phyloP scores from a whole-genome alignment of 2,113 vertebrate species.

The Sceloporus undulatus region DNA sequence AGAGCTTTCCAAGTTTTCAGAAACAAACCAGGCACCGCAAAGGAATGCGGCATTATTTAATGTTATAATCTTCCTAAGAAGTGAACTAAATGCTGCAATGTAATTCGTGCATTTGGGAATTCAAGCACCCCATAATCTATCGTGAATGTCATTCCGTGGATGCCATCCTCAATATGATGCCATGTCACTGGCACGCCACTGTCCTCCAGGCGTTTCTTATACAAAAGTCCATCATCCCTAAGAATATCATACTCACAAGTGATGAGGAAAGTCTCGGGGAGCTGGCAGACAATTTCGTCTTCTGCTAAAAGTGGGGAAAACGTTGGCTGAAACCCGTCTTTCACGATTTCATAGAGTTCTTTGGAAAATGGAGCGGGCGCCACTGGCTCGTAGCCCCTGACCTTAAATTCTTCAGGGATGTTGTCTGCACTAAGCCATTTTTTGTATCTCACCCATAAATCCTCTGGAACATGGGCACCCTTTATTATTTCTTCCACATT shows the following conservation, averaged over 20 bases:
- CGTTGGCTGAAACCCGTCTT: neutral
- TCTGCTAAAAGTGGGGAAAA: conserved; percentile 1
- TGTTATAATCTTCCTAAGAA: neutral
- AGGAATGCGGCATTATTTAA: too few relatives aligned
- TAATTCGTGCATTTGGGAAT: neutral
- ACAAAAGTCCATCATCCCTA: neutral
- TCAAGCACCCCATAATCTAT: neutral
- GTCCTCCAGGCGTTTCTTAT: conserved; percentile 5
- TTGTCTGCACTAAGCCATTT: conserved; percentile 82
- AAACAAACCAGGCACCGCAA: too few relatives aligned
- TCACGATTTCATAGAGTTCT: neutral
- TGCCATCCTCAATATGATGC: neutral
- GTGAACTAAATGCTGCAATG: neutral
- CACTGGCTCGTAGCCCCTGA: conserved; percentile 54
- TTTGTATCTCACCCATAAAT: conserved; percentile 74
- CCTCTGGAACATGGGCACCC: conserved; percentile 76
- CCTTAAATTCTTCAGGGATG: conserved; percentile 78
- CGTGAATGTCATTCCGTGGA: neutral
- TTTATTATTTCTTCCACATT: conserved; percentile 74
- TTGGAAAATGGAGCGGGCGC: conserved; percentile 46
- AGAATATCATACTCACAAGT: conserved; percentile 7
- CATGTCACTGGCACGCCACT: neutral
- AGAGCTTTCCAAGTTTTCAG: too few relatives aligned
- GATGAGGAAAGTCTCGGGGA: neutral
- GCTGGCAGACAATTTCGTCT: neutral